Base-by-base conservation (phyloP, 2,888 invertebrate species). In the Caenorhabditis angaria region DNA sequence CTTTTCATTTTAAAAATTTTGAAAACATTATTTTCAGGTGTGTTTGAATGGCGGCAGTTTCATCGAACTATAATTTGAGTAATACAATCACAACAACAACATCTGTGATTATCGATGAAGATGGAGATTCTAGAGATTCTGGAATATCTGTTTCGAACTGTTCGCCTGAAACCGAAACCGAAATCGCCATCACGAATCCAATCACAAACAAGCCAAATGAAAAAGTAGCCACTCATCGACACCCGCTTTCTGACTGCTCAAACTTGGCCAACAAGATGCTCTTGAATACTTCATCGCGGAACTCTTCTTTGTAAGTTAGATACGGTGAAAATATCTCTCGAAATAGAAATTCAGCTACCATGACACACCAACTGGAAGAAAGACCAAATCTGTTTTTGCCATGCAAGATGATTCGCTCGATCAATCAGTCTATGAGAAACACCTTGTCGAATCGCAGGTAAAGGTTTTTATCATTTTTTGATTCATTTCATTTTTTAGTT, bases 121-220 rank as follows among this genome's bases (percentile, higher is more conserved):
- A 73, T 58, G 59, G 56, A 54, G 62, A 69, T 32, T 73, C 73
- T 2, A 57, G 73, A 20, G 73, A 73, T 59, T 73, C 73, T 10
- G 71, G 66, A 50, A 56, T 72, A 24, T 67, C 66, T 2, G 57
- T 72, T 57, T 35, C 25, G 12, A 72, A 53, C 27, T 65, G 5
- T 41, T 41, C 41, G 41, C 18, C 53, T 20, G 35, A 41, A 20
- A 51, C 28, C 25, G 51, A 61, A 29, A 14, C 27, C 20, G 22
- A 12, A 3, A 55, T 58, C 24, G 55, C 4, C 29, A 28, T 27
- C n/a, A 24, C n/a, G 4, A 25, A 47, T 12, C 4, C 20, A 10
- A 20, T 27, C 14, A 47, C 35, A 8, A 55, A 57, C 18, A 32
- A 35, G 22, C 61, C 55, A 35, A 65, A 55, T 48, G 65, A 62